Base-by-base conservation (phyloP, 37 sponge, comb jelly and placozoan genomes). In the Theonella swinhoei region DNA sequence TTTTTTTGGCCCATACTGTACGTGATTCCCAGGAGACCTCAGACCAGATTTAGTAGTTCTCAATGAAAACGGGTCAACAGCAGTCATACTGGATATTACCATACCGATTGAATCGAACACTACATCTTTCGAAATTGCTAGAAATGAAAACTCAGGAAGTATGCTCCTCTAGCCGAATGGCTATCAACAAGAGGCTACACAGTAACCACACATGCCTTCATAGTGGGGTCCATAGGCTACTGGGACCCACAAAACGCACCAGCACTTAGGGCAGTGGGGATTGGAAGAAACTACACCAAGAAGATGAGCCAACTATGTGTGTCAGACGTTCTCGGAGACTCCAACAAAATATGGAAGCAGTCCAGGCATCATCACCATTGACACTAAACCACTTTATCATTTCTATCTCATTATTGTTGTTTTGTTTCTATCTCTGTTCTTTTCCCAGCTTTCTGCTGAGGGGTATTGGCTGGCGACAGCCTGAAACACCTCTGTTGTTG, bases 241-340 rank as follows among this genome's bases (percentile, higher is more conserved):
- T 84, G 85, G 77, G 70, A 84, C 59, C 25, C 39, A 31, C 65
- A 59, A 17, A 88, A 88, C 65, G 65, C 29, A 4, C 39, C 28
- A 19, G 20, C 33, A 25, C 64, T 82, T 5, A 64, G 43, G 25
- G 36, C 8, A 34, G 72, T 81, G 35, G 43, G 42, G 7, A 82
- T 83, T 77, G 43, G 59, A 1, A 37, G 30, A n/a, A 76, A 22
- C 17, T 83, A 76, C n/a, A 31, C 72, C 1, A 20, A 9, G 24
- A 8, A 77, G 2, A 75, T 88, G 32, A 14, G 81, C 1, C 78
- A 80, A 31, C 70, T 82, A 71, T 82, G 81, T 63, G 29, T 41
- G 4, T 30, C 39, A 3, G 75, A 79, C 25, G 87, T 68, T 33
- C 73, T 87, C 60, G 23, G 64, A 3, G 81, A 80, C 20, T 43